Percentiles rank a stretch among this genome's conserved stretches.
Conservation (phyloP, 2,888 invertebrate species). For the Parnassius mnemosyne region DNA sequence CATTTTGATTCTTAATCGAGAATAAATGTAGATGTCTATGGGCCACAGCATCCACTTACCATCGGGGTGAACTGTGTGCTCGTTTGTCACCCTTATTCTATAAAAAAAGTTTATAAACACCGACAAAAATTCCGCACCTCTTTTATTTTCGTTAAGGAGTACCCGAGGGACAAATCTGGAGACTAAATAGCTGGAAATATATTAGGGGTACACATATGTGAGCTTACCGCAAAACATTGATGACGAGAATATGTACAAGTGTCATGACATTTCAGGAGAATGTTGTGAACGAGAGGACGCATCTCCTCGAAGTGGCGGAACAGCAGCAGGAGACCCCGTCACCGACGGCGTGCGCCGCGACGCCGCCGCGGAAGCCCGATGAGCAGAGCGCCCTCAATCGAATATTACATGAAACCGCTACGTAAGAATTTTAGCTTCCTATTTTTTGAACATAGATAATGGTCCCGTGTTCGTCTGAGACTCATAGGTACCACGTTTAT, state of each 20-base stretch:
- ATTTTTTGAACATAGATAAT: too few species aligned
- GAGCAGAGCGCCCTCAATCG: slow-evolving; percentile 94
- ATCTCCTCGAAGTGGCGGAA: slow-evolving; percentile 87
- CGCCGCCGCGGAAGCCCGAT: slow-evolving; percentile 90
- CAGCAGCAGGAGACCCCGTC: slow-evolving; percentile 85
- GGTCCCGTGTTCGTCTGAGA: too few species aligned
- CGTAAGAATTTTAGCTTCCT: slow-evolving; percentile 79
- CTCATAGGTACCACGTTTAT: too few species aligned
- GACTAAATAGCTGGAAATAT: slow-evolving; percentile 11
- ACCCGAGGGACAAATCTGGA: slow-evolving; percentile 1
- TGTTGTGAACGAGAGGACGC: slow-evolving; percentile 86
- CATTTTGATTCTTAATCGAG: too few species aligned
- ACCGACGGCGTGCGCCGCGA: slow-evolving; percentile 71
- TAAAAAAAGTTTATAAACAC: not conserved
- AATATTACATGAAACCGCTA: slow-evolving; percentile 94
- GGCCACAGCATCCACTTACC: too few species aligned
- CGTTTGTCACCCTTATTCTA: too few species aligned
- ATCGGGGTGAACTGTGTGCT: too few species aligned
- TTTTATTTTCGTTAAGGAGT: not conserved
- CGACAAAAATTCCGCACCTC: slow-evolving; percentile 9
- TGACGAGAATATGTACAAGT: not conserved
- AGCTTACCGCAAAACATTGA: not conserved
- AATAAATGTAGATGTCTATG: too few species aligned
- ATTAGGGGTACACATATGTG: slow-evolving; percentile 2
- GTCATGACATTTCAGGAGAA: slow-evolving; percentile 60